phyloP scores from a whole-genome alignment of 2,797 vertebrate genomes.

The Chloroceryle inda region DNA sequence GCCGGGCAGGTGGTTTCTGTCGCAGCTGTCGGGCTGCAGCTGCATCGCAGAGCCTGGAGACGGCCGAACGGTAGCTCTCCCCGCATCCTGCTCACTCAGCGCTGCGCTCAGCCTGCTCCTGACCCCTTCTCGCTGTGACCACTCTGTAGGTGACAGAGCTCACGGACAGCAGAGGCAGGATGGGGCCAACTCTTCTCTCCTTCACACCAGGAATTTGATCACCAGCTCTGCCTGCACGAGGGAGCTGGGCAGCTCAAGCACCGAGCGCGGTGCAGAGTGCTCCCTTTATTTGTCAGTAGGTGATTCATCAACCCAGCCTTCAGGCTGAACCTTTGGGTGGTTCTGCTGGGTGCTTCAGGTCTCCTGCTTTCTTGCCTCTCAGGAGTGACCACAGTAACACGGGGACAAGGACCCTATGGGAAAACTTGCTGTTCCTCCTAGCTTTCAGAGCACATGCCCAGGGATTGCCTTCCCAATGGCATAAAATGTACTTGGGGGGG shows the following conservation, averaged over 20 bases:
- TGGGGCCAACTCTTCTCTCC: background rate
- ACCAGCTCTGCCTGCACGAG: background rate
- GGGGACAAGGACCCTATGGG: accelerated
- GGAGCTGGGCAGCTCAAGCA: accelerated
- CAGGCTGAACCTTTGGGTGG: background rate
- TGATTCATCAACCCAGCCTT: background rate
- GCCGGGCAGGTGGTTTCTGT: constrained; percentile 10
- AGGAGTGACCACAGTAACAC: background rate
- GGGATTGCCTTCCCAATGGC: background rate
- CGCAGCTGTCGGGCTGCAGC: constrained; percentile 12
- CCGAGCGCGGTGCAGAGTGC: background rate
- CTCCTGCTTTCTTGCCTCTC: background rate
- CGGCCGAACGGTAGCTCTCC: background rate
- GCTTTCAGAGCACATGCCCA: background rate
- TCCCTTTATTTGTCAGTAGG: background rate
- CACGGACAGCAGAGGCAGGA: background rate
- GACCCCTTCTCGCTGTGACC: accelerated
- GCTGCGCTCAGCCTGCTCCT: background rate
- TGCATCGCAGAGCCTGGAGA: accelerated
- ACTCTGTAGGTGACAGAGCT: accelerated
- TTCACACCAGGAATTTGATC: background rate
- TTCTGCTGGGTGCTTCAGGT: background rate
- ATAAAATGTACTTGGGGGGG: background rate
- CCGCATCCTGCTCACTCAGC: background rate
- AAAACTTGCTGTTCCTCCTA: background rate